A percentile compares a stretch with the other conserved stretches of the same genome.
Evolutionary conservation across 2,888 invertebrate species (phyloP).

Genomic region (Drosophila pseudotakahashii): DNA sequence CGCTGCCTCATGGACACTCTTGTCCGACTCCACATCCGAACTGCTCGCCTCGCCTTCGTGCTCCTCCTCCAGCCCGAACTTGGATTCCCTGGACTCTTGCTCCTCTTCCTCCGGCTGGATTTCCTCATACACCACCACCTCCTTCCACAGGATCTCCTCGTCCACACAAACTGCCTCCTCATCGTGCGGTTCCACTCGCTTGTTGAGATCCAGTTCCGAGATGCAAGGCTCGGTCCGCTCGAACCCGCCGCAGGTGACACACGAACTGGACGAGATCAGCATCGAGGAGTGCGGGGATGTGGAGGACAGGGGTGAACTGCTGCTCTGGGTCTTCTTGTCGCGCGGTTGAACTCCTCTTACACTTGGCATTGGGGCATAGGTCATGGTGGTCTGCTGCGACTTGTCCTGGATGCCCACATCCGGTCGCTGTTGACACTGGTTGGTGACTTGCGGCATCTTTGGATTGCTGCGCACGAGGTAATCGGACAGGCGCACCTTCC

Average conservation of each 20-base stretch:
- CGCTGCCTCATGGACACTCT: slow-evolving; percentile 1
- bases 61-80: slow-evolving; percentile 23
- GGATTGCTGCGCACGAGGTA: slow-evolving; percentile 68
- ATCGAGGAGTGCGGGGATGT: slow-evolving; percentile 67
- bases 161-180: slow-evolving; percentile 57
- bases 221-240: slow-evolving; percentile 55
- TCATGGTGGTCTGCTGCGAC: slow-evolving; percentile 64
- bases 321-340: slow-evolving; percentile 39
- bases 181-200: slow-evolving; percentile 56
- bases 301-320: slow-evolving; percentile 33
- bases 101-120: slow-evolving; percentile 52
- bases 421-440: slow-evolving; percentile 62
- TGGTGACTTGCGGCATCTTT: slow-evolving; percentile 61
- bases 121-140: slow-evolving; percentile 61
- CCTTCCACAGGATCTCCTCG: slow-evolving; percentile 68
- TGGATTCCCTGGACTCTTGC: slow-evolving; percentile 19
- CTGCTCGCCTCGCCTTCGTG: slow-evolving; percentile 1
- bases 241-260: slow-evolving; percentile 64
- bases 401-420: slow-evolving; percentile 55
- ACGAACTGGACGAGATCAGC: slow-evolving; percentile 71
- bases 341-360: slow-evolving; percentile 16
- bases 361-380: slow-evolving; percentile 36
- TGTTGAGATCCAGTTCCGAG: slow-evolving; percentile 60
- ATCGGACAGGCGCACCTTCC: slow-evolving; percentile 71
- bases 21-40: slow-evolving; percentile 41